Evolutionary conservation across 2,797 vertebrate species (phyloP).

Genomic region (Rhabdophis nuchalis): DNA sequence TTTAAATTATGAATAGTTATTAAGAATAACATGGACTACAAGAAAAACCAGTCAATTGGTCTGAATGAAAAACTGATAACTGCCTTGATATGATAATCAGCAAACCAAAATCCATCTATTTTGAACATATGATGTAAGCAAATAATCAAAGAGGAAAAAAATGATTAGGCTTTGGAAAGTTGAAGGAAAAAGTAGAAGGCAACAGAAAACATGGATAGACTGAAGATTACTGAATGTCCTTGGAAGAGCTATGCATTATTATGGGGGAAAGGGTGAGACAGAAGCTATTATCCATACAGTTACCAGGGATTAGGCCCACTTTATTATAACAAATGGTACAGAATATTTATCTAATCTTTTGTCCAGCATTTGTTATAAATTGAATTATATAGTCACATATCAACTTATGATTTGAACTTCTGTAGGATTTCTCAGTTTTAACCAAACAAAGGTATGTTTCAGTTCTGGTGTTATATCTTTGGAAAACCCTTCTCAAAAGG

Average conservation of each 20-base stretch:
- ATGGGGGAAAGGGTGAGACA: background rate
- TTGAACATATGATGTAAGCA: background rate
- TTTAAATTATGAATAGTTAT: background rate
- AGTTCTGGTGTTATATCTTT: background rate
- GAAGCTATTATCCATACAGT: background rate
- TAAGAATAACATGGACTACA: background rate
- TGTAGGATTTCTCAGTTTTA: background rate
- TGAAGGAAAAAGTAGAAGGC: background rate
- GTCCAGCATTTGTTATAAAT: background rate
- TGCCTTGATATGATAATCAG: background rate
- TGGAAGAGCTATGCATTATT: background rate
- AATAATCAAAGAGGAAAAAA: background rate
- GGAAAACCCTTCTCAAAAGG: background rate
- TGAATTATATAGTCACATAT: background rate
- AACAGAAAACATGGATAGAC: background rate
- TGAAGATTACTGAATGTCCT: background rate
- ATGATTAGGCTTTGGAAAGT: background rate
- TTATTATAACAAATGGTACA: background rate
- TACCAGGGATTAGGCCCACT: background rate
- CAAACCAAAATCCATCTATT: background rate
- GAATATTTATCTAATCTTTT: background rate
- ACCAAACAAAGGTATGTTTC: background rate
- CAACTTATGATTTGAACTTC: background rate
- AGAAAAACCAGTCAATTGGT: background rate
- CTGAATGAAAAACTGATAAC: background rate